phyloP scores from a whole-genome alignment of 2,888 invertebrate genomes.

The Gymnoscelis rufifasciata region DNA sequence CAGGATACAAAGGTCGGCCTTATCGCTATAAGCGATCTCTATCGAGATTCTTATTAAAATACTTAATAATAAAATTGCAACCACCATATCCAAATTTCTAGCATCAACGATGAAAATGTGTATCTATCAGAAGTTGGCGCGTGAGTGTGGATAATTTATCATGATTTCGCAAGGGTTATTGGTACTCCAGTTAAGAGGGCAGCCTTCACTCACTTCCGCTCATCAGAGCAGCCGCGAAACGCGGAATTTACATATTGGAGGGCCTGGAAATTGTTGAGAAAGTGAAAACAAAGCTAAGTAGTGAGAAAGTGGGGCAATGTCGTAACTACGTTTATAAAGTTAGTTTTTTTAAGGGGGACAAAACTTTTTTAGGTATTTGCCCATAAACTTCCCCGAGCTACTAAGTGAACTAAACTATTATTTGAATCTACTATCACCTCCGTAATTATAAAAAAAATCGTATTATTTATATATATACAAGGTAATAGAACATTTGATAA shows the following conservation, averaged over 20 bases:
- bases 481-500: no score
- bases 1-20: no score
- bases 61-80: no score
- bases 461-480: no score
- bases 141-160: conserved; percentile 77
- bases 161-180: conserved; percentile 75
- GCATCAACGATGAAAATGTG: conserved; percentile 33
- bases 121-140: conserved; percentile 51
- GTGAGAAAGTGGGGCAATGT: conserved; percentile 2
- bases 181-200: conserved; percentile 62
- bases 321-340: neutral
- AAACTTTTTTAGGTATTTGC: no score
- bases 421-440: no score
- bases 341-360: no score
- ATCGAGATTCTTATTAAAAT: no score
- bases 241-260: conserved; percentile 64
- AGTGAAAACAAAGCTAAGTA: conserved; percentile 25
- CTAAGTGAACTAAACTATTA: no score
- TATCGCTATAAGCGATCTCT: no score
- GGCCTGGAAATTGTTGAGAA: conserved; percentile 56
- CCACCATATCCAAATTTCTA: conserved; percentile 35
- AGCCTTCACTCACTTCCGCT: conserved; percentile 35
- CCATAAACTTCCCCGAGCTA: no score
- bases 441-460: no score
- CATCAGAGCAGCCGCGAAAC: conserved; percentile 43